These are phyloP conservation scores for Aurelia aurita DNA, from an alignment of 30 jellyfish, hydroid and myxozoan species.

Conservation along the genomic window DNA sequence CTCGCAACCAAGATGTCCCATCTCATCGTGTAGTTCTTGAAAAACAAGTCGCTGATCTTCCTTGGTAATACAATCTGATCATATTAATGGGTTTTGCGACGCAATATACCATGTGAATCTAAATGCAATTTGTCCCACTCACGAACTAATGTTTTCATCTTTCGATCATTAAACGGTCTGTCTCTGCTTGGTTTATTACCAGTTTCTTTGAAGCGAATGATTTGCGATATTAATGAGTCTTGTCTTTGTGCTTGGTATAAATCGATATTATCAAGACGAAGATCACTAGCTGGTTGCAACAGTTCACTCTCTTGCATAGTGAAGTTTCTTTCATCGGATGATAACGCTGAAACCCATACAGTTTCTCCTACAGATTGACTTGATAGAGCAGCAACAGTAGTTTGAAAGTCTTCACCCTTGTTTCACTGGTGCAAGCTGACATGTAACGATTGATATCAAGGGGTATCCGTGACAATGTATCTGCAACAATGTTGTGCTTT, in stretches of 20 bases:
- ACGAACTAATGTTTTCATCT: background rate
- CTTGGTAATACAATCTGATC: constrained; percentile 39
- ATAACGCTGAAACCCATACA: constrained; percentile 10
- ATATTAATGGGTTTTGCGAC: background rate
- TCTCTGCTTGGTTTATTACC: constrained; percentile 7
- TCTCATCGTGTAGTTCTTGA: constrained; percentile 40
- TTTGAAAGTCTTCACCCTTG: constrained; percentile 43
- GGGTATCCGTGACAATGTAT: constrained; percentile 48
- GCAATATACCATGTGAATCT: background rate
- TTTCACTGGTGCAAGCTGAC: constrained; percentile 15
- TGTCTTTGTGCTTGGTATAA: constrained; percentile 14
- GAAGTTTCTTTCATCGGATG: background rate
- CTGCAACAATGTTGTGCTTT: constrained; percentile 34
- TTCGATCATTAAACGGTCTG: background rate
- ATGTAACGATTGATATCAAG: constrained; percentile 1
- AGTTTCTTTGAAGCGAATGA: constrained; percentile 8
- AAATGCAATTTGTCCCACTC: constrained; percentile 30
- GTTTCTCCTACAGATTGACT: background rate
- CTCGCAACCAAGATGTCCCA: constrained; percentile 48
- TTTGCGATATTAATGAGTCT: constrained; percentile 15
- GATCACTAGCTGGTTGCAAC: background rate
- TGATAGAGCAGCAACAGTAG: constrained; percentile 35
- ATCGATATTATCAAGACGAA: background rate
- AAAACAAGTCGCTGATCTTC: background rate
- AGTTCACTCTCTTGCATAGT: background rate